A percentile compares a stretch with the other conserved stretches of the same genome.
Evolutionary conservation across 2,113 vertebrate genomes (phyloP).

Genomic region (Saccopteryx bilineata): DNA sequence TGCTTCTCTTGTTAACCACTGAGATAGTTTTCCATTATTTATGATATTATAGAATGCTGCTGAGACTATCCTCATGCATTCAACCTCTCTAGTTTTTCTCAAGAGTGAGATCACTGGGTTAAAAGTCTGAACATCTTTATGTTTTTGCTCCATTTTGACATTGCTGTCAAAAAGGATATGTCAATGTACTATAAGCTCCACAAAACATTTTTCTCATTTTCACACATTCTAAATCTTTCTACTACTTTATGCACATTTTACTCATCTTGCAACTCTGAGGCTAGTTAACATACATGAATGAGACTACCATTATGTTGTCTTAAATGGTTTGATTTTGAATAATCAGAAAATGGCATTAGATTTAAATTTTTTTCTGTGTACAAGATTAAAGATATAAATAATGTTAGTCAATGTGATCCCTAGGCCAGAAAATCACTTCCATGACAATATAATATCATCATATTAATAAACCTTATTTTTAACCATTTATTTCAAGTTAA

Average conservation of each 20-base stretch:
- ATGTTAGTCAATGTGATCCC: not conserved
- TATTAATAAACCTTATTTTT: conserved; percentile 34
- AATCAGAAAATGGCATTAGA: not conserved
- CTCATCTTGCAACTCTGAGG: not conserved
- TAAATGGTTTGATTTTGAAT: conserved; percentile 46
- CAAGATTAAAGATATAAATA: not conserved
- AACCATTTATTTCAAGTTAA: conserved; percentile 55
- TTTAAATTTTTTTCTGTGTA: not conserved
- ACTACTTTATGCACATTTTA: not conserved
- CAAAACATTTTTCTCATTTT: not conserved
- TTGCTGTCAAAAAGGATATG: not conserved
- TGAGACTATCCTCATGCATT: not conserved
- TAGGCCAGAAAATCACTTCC: conserved; percentile 35
- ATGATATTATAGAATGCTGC: not conserved
- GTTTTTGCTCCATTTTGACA: conserved; percentile 50
- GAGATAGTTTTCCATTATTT: not conserved
- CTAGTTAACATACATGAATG: not conserved
- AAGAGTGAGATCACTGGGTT: not conserved
- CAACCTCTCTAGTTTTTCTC: not conserved
- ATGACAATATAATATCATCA: not conserved
- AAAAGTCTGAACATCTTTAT: conserved; percentile 30
- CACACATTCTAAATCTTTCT: conserved; percentile 4
- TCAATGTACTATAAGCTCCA: not conserved
- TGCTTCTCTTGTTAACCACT: not conserved
- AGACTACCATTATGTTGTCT: not conserved